Conservation (phyloP, 2,113 vertebrate species). For the Sturnira hondurensis region DNA sequence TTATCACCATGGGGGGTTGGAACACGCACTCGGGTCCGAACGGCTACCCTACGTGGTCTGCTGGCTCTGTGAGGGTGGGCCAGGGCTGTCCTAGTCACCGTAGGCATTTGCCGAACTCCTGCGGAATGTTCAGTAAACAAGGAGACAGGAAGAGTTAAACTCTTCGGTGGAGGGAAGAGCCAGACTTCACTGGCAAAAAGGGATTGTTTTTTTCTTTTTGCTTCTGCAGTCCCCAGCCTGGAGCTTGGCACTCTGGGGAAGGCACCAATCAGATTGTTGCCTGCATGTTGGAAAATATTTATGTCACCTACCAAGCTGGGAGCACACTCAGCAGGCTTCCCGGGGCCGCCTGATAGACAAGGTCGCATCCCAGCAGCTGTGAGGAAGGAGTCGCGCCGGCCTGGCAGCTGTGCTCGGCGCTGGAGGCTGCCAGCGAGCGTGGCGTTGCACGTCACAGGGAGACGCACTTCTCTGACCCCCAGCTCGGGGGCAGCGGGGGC, state of each 20-base stretch:
- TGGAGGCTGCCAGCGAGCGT: constrained; percentile 31
- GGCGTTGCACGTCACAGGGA: accelerated
- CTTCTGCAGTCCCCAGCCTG: constrained; percentile 36
- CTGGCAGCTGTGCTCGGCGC: constrained; percentile 65
- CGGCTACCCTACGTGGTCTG: background rate
- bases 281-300: constrained; percentile 79
- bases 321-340: constrained; percentile 65
- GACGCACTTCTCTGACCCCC: background rate
- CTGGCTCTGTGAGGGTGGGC: accelerated
- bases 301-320: constrained; percentile 78
- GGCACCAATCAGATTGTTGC: constrained; percentile 74
- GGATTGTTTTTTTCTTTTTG: background rate
- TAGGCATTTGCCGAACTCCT: background rate
- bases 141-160: constrained; percentile 32
- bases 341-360: constrained; percentile 73
- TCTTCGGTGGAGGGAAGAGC: background rate
- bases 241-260: constrained; percentile 75
- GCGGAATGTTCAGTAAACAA: background rate
- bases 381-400: constrained; percentile 50
- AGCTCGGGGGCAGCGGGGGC: accelerated
- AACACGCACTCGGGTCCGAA: background rate
- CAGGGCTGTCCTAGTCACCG: background rate
- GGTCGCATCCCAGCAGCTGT: constrained; percentile 80
- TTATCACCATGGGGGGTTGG: background rate
- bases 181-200: background rate